These are phyloP conservation scores for Echinometra lucunter DNA, from an alignment of 53 echinoderm and acorn worm genomes.

Conservation along the genomic window DNA sequence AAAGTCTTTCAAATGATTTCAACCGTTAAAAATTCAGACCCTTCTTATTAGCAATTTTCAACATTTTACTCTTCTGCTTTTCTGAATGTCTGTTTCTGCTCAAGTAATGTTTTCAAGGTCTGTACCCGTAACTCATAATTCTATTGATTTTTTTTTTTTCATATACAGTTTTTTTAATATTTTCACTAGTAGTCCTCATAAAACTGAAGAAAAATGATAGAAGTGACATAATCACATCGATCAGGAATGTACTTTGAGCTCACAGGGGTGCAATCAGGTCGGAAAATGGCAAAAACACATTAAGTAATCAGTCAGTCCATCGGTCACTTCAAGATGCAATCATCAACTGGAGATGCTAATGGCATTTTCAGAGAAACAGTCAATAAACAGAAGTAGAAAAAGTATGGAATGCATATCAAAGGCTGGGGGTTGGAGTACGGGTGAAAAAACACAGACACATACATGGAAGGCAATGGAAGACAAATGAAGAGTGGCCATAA, in stretches of 20 bases:
- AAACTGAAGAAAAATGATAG: neutral
- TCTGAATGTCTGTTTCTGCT: too few relatives aligned
- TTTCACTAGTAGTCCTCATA: neutral
- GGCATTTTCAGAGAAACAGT: neutral
- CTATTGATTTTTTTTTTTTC: too few relatives aligned
- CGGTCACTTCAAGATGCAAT: slow-evolving; percentile 10
- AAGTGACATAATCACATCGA: neutral
- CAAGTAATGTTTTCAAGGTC: too few relatives aligned
- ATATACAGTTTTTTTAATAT: too few relatives aligned
- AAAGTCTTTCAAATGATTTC: too few relatives aligned
- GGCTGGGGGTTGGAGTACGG: neutral
- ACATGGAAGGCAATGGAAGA: neutral
- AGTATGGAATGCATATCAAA: neutral
- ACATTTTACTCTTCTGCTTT: too few relatives aligned
- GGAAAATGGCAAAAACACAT: slow-evolving; percentile 2
- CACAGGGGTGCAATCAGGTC: neutral
- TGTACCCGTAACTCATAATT: too few relatives aligned
- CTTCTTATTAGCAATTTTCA: too few relatives aligned
- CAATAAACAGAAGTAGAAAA: neutral
- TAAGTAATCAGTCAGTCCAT: slow-evolving; percentile 23
- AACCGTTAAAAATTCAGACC: too few relatives aligned
- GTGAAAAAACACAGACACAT: neutral
- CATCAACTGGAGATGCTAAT: neutral
- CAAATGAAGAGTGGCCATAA: neutral
- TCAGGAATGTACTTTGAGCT: neutral